Percentiles rank a stretch among this genome's conserved stretches.
Evolutionary conservation across 2,888 invertebrate genomes (phyloP).

Genomic region (Pseudoips prasinana): DNA sequence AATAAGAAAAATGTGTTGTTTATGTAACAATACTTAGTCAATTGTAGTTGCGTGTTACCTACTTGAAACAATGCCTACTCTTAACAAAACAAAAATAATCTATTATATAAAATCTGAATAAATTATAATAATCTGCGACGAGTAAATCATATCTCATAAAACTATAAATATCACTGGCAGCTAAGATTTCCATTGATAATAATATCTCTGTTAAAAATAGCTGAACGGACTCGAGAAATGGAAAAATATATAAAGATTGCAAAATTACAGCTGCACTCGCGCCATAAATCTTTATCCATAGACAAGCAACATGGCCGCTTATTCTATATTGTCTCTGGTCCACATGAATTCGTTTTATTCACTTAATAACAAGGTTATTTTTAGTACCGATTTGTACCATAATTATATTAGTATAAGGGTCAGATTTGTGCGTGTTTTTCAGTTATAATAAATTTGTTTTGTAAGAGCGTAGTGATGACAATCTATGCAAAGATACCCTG

Average conservation of each 20-base stretch:
- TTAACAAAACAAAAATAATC: no score
- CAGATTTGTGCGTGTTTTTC: conserved; percentile 20
- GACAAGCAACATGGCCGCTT: conserved; percentile 70
- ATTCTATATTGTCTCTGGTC: conserved; percentile 70
- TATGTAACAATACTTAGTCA: no score
- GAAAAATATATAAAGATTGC: conserved; percentile 51
- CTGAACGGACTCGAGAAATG: conserved; percentile 25
- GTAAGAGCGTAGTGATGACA: conserved; percentile 52
- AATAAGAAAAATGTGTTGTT: no score
- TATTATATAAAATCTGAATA: no score
- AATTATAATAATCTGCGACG: no score
- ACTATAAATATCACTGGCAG: conserved; percentile 17
- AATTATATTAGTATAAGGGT: conserved; percentile 21
- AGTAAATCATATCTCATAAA: no score
- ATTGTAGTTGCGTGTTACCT: no score
- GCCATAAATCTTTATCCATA: conserved; percentile 67
- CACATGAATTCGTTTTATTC: conserved; percentile 47
- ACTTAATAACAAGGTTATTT: conserved; percentile 25
- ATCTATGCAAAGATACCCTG: conserved; percentile 52
- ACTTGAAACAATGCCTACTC: no score
- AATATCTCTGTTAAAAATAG: conserved; percentile 25
- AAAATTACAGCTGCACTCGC: conserved; percentile 56
- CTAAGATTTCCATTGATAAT: conserved; percentile 22
- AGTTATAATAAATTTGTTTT: conserved; percentile 37
- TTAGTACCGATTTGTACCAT: conserved; percentile 11